Percentiles rank a stretch among this genome's conserved stretches.
These are phyloP conservation scores for Tuberolachnus salignus DNA, from an alignment of 2,888 invertebrate genomes.

Conservation along the genomic window DNA sequence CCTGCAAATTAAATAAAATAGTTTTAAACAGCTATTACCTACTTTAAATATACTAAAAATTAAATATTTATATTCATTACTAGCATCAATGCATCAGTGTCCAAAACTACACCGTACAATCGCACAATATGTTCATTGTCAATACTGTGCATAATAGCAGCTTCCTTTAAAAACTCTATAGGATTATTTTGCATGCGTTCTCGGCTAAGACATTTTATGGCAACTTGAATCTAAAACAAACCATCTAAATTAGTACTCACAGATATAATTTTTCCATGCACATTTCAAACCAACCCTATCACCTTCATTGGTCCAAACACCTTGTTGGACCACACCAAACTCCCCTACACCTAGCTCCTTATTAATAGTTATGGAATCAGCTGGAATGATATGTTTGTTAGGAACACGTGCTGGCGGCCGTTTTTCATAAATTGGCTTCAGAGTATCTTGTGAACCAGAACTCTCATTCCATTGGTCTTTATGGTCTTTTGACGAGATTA, in stretches of 20 bases:
- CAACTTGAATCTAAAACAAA: slow-evolving; percentile 81
- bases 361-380: slow-evolving; percentile 89
- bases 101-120: slow-evolving; percentile 95
- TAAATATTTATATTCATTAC: slow-evolving; percentile 55
- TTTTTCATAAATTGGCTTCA: slow-evolving; percentile 61
- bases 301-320: slow-evolving; percentile 94
- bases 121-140: slow-evolving; percentile 96
- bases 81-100: slow-evolving; percentile 78
- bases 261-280: background rate
- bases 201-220: slow-evolving; percentile 93
- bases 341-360: slow-evolving; percentile 96
- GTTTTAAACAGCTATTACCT: background rate
- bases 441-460: slow-evolving; percentile 56
- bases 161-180: slow-evolving; percentile 96
- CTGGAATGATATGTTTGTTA: slow-evolving; percentile 85
- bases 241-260: background rate
- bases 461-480: slow-evolving; percentile 60
- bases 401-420: slow-evolving; percentile 69
- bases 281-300: slow-evolving; percentile 73
- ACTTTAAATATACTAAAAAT: background rate
- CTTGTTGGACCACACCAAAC: slow-evolving; percentile 97
- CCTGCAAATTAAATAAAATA: slow-evolving; percentile 64
- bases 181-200: slow-evolving; percentile 96
- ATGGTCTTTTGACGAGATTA: slow-evolving; percentile 62
- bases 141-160: slow-evolving; percentile 97